Conservation (phyloP, 2,888 invertebrate species). For the Dioctria linearis region DNA sequence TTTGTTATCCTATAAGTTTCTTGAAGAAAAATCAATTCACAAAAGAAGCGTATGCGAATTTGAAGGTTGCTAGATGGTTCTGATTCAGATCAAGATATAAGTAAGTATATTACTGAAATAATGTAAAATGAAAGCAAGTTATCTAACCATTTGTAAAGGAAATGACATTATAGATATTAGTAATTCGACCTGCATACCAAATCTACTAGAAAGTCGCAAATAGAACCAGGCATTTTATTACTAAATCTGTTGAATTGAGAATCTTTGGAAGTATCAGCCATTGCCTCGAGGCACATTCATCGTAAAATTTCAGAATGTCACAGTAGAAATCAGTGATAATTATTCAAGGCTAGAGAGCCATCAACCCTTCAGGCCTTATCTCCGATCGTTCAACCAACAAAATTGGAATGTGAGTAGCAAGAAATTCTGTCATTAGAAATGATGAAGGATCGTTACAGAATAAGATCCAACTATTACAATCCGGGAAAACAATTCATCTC, state of each 20-base stretch:
- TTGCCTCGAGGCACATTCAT: neutral
- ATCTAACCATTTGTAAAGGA: neutral
- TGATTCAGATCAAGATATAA: constrained; percentile 26
- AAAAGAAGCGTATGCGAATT: constrained; percentile 32
- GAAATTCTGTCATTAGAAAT: constrained; percentile 53
- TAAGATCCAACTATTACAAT: constrained; percentile 25
- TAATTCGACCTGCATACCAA: neutral
- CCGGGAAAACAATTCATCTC: too few relatives aligned
- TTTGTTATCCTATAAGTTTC: constrained; percentile 15
- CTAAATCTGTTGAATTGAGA: neutral
- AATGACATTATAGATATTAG: neutral
- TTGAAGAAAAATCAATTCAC: constrained; percentile 25
- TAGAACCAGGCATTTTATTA: neutral
- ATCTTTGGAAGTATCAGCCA: neutral
- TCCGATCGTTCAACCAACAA: constrained; percentile 51
- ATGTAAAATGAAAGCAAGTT: too few relatives aligned
- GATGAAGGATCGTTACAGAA: constrained; percentile 53
- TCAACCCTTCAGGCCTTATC: constrained; percentile 46
- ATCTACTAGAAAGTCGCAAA: neutral
- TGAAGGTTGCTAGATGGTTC: constrained; percentile 17
- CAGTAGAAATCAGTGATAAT: constrained; percentile 7
- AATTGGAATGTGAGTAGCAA: constrained; percentile 43
- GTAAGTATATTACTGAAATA: neutral
- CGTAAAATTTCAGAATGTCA: neutral
- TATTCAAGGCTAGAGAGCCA: too few relatives aligned